Evolutionary conservation across 92 coral and sea anemone genomes (phyloP).

Genomic region (Phenganax stokvisi): DNA sequence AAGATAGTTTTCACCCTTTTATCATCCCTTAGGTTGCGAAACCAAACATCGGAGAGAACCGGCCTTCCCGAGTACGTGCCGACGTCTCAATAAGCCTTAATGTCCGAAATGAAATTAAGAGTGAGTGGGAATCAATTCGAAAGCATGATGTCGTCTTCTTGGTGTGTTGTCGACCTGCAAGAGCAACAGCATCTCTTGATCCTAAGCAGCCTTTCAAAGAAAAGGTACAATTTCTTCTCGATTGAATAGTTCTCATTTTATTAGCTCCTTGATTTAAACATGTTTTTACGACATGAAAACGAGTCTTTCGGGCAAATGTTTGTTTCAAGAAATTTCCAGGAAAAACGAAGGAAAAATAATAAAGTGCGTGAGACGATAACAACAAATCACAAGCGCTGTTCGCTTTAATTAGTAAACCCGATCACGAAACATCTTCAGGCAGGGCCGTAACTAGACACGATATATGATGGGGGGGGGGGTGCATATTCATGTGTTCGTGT

Average conservation of each 20-base stretch:
- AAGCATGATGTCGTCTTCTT: slow-evolving; percentile 92
- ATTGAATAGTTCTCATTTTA: background rate
- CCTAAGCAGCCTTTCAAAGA: slow-evolving; percentile 84
- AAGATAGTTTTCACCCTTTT: background rate
- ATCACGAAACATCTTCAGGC: no score
- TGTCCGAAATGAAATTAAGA: slow-evolving; percentile 78
- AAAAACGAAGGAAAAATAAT: no score
- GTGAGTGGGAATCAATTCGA: slow-evolving; percentile 88
- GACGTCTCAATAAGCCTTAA: slow-evolving; percentile 76
- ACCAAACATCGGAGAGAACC: slow-evolving; percentile 95
- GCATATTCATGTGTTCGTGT: no score
- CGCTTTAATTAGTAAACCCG: no score
- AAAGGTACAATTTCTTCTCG: slow-evolving; percentile 51
- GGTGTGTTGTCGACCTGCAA: slow-evolving; percentile 74
- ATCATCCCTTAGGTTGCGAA: slow-evolving; percentile 65
- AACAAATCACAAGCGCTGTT: no score
- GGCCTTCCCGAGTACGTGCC: slow-evolving; percentile 93
- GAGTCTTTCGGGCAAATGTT: background rate
- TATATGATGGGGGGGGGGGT: no score
- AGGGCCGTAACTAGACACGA: no score
- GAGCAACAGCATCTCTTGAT: slow-evolving; percentile 65
- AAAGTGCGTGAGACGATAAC: no score
- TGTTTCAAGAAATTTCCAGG: no score
- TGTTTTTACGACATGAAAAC: background rate
- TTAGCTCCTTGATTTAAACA: background rate